These are phyloP conservation scores for Koerneria pararmatus DNA, from an alignment of 2,888 invertebrate genomes.

Conservation along the genomic window DNA sequence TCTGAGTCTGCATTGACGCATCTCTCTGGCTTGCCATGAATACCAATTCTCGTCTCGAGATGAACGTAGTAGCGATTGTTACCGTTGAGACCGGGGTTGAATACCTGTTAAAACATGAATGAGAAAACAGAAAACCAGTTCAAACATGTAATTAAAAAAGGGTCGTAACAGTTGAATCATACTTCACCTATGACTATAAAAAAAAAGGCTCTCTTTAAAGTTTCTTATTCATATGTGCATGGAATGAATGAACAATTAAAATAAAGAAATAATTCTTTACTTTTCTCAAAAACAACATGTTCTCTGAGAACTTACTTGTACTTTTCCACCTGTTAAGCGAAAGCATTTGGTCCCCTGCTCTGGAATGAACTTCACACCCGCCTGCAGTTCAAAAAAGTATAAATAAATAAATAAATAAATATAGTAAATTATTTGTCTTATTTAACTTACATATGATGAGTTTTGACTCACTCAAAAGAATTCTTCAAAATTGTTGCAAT, in stretches of 20 bases:
- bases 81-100: constrained; percentile 45
- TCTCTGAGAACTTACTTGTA: constrained; percentile 38
- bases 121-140: background rate
- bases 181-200: too few species aligned
- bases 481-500: too few species aligned
- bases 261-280: background rate
- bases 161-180: too few species aligned
- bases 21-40: constrained; percentile 57
- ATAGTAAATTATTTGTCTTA: too few species aligned
- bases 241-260: background rate
- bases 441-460: too few species aligned
- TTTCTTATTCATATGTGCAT: too few species aligned
- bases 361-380: too few species aligned
- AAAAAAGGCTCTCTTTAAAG: too few species aligned
- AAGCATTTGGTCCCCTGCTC: constrained; percentile 53
- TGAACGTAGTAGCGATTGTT: constrained; percentile 57
- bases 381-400: too few species aligned
- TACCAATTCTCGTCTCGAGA: constrained; percentile 57
- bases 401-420: too few species aligned
- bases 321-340: constrained; percentile 57
- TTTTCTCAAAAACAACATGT: background rate
- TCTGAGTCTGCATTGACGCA: constrained; percentile 57
- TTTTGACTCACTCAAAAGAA: too few species aligned
- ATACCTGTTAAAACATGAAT: constrained; percentile 27
- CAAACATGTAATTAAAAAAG: background rate